Conservation (phyloP, 1,140 invertebrate species). For the Acyrthosiphon pisum region DNA sequence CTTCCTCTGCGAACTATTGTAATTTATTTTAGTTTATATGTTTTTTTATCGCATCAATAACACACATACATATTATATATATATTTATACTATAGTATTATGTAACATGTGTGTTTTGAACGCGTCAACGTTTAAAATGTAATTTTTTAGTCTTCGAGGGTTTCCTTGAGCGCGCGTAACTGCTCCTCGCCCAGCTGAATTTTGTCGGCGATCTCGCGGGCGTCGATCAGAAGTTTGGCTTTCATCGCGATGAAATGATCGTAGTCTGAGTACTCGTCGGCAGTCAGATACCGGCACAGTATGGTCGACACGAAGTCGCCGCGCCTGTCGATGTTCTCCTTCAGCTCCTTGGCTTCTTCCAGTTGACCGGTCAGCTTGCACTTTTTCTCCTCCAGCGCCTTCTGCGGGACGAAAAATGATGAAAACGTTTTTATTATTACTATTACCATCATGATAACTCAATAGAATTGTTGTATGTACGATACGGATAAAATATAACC, state of each 20-base stretch:
- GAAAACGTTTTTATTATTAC: background rate
- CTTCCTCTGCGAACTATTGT: background rate
- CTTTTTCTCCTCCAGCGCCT: constrained; percentile 77
- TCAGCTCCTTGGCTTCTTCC: constrained; percentile 84
- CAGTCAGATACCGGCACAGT: constrained; percentile 76
- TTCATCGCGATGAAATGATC: constrained; percentile 91
- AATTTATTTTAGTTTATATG: background rate
- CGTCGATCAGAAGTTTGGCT: constrained; percentile 86
- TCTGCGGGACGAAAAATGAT: constrained; percentile 65
- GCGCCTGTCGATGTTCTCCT: constrained; percentile 82
- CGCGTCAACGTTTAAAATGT: background rate
- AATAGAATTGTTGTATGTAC: background rate
- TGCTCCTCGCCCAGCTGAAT: constrained; percentile 88
- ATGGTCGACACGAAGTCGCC: constrained; percentile 78
- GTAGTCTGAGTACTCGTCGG: constrained; percentile 82
- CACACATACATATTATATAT: background rate
- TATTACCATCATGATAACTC: background rate
- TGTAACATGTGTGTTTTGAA: background rate
- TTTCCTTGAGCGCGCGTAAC: constrained; percentile 76
- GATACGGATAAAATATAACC: background rate
- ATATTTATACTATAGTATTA: background rate
- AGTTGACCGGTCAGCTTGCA: constrained; percentile 81
- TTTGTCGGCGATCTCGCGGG: constrained; percentile 85
- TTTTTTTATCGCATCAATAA: background rate
- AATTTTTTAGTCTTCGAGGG: constrained; percentile 58